Conservation (phyloP, 2,888 invertebrate genomes). For the Pyrrhia umbra region DNA sequence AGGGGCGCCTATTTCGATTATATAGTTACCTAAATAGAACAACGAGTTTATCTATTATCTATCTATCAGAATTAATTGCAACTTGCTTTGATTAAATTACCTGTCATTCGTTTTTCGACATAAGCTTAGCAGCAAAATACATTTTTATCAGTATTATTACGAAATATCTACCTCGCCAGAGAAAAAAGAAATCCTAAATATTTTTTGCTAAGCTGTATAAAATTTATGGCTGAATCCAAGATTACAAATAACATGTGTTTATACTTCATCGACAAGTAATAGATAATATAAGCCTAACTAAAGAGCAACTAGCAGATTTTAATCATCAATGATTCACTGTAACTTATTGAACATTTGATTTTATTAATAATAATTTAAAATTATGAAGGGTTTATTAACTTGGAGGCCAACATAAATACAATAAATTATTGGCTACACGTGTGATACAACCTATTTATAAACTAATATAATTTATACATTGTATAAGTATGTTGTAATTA, state of each 20-base stretch:
- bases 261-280: slow-evolving; percentile 17
- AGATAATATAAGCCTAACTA: slow-evolving; percentile 3
- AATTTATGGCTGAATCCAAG: neutral
- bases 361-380: neutral
- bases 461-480: slow-evolving; percentile 38
- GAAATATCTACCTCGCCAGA: too few relatives aligned
- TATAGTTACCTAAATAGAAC: neutral
- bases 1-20: neutral
- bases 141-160: too few relatives aligned
- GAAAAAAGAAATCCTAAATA: neutral
- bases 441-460: slow-evolving; percentile 45
- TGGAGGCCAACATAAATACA: neutral
- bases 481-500: slow-evolving; percentile 52
- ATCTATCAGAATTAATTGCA: neutral
- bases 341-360: slow-evolving; percentile 9
- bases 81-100: neutral
- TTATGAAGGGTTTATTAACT: neutral
- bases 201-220: slow-evolving; percentile 24
- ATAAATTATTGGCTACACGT: slow-evolving; percentile 20
- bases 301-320: neutral
- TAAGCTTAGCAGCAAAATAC: too few relatives aligned
- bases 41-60: neutral
- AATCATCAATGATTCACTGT: slow-evolving; percentile 24
- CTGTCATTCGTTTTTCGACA: neutral
- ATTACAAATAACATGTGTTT: slow-evolving; percentile 4